Evolutionary conservation across 2,113 vertebrate species (phyloP), one percentile per base, ranked within the genome.

Genomic region (Ammodytes marinus): DNA sequence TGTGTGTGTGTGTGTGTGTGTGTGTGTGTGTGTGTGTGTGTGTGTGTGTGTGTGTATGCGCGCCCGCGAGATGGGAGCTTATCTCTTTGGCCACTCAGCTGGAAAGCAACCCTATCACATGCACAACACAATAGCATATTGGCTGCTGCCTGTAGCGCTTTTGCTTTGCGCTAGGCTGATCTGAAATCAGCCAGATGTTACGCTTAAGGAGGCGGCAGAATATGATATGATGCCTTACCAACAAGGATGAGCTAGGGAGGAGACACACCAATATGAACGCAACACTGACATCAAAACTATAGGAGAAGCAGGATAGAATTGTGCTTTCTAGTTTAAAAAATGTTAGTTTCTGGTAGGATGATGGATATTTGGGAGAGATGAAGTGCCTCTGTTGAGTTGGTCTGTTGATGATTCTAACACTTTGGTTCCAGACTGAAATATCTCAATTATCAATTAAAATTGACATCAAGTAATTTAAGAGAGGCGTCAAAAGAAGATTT

Each of bases 11-110:
- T 39, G 37, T 69, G 57, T 35, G 19, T 37, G 52, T 35, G 54
- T 40, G 15, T 43, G 19, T 4, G 47, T 43, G 50, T 8, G 46
- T 66, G 72, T 15, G 15, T 55, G 70, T 1, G 35, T 54, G 47
- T 3, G 6, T 4, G 61, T 37, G 63, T 66, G 82, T 6, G 27
- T 27, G 27, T 27, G 27, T 27, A 27, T 27, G 27, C n/a, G 27
- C 27, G 27, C 27, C 27, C 27, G 27, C 27, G 27, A 27, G 27
- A 27, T 27, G 27, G 19, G 39, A 75, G 86, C 92, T 93, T 92
- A 95, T 95, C 92, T 92, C 75, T 88, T n/a, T 45, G 76, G 88
- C 88, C 92, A 90, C 83, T 91, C 82, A 79, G 89, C 89, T 89
- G 90, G 86, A 93, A 88, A 88, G 68, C 80, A 27, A 54, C 81